Evolutionary conservation across 2,113 vertebrate species (phyloP).

Genomic region (Protomyctophum bolini): DNA sequence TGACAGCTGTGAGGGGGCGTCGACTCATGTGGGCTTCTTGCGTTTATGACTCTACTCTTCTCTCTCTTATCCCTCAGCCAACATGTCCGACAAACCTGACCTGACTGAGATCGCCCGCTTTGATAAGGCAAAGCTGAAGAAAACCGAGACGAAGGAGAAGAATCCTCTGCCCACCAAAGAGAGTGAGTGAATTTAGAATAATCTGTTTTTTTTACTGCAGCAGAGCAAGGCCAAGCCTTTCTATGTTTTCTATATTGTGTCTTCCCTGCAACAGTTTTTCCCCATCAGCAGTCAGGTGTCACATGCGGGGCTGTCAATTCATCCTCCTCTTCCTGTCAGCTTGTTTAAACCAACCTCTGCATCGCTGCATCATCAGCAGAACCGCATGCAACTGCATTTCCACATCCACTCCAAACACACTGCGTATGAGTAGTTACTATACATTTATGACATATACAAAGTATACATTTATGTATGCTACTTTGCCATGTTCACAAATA

Average conservation of each 20-base stretch:
- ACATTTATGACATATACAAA: no score
- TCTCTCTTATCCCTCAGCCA: constrained; percentile 64
- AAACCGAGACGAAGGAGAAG: constrained; percentile 90
- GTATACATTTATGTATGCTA: no score
- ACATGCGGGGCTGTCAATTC: constrained; percentile 24
- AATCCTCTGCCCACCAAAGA: constrained; percentile 91
- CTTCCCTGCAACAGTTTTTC: constrained; percentile 30
- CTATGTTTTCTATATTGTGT: constrained; percentile 9
- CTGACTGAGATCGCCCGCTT: constrained; percentile 88
- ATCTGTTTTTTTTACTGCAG: background rate
- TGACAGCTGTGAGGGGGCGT: constrained; percentile 38
- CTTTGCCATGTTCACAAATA: no score
- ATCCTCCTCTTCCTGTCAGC: constrained; percentile 34
- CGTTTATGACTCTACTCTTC: constrained; percentile 15
- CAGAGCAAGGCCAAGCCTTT: background rate
- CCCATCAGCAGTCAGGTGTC: constrained; percentile 43
- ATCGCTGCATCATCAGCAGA: constrained; percentile 40
- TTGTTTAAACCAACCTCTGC: constrained; percentile 31
- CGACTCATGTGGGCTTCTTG: constrained; percentile 5
- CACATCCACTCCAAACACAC: no score
- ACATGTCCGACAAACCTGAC: constrained; percentile 90
- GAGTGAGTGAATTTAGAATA: constrained; percentile 78
- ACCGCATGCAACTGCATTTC: background rate
- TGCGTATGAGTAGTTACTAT: no score
- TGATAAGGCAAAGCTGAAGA: constrained; percentile 91